Conservation (phyloP, 2,888 invertebrate species). For the Aradus depressus region DNA sequence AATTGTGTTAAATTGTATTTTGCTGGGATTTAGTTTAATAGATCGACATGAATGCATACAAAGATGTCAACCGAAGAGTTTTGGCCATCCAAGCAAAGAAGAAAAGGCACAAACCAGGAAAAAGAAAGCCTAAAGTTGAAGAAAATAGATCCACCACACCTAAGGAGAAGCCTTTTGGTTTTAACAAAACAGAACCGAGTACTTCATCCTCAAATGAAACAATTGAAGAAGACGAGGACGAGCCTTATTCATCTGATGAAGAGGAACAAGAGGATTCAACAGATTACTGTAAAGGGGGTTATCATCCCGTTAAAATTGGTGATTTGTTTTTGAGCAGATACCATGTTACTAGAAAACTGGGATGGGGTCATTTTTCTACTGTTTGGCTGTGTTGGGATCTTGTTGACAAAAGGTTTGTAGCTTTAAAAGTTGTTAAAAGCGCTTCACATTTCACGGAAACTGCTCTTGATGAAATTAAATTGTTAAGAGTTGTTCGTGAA, state of each 20-base stretch:
- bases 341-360: constrained; percentile 91
- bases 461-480: constrained; percentile 96
- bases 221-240: constrained; percentile 59
- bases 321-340: constrained; percentile 82
- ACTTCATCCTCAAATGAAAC: constrained; percentile 61
- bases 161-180: constrained; percentile 25
- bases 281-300: constrained; percentile 96
- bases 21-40: constrained; percentile 4
- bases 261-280: constrained; percentile 96
- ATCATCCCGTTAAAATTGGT: constrained; percentile 97
- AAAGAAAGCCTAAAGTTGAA: constrained; percentile 48
- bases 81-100: constrained; percentile 86
- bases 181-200: constrained; percentile 28
- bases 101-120: constrained; percentile 78
- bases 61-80: constrained; percentile 83
- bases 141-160: constrained; percentile 28
- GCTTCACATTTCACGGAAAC: constrained; percentile 99
- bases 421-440: constrained; percentile 97
- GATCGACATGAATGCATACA: constrained; percentile 34
- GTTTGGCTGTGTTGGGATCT: constrained; percentile 99
- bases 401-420: constrained; percentile 82
- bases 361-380: constrained; percentile 99
- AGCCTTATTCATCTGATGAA: constrained; percentile 70
- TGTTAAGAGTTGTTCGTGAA: constrained; percentile 88
- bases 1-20: constrained; percentile 17